A percentile compares a stretch with the other conserved stretches of the same genome.
These are phyloP conservation scores for Pseudopodoces humilis DNA, from an alignment of 2,113 vertebrate species.

Conservation along the genomic window DNA sequence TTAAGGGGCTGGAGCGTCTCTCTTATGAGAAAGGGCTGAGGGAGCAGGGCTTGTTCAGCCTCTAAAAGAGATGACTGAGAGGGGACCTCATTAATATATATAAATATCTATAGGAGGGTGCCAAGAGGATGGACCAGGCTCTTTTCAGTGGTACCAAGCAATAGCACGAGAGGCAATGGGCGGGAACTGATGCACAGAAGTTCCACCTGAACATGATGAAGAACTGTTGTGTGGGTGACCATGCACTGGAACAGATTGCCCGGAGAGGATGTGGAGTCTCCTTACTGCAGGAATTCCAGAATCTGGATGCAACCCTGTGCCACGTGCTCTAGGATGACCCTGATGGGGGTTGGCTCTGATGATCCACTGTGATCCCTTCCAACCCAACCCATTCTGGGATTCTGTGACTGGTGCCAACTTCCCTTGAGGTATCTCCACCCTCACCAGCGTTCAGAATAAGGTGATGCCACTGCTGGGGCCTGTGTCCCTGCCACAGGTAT, in stretches of 20 bases:
- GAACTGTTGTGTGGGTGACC: background rate
- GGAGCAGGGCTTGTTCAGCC: background rate
- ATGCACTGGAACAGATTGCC: background rate
- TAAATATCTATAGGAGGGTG: background rate
- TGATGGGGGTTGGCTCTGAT: background rate
- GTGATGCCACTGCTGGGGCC: background rate
- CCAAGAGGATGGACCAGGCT: background rate
- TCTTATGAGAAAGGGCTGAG: background rate
- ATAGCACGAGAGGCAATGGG: no score
- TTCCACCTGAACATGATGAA: background rate
- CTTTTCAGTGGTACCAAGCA: background rate
- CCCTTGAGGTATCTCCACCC: background rate
- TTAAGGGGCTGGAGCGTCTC: background rate
- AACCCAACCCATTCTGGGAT: background rate
- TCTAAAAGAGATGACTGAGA: background rate
- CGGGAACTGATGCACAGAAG: background rate
- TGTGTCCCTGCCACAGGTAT: background rate
- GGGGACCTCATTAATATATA: background rate
- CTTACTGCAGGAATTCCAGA: background rate
- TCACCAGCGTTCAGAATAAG: accelerated
- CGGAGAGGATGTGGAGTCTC: background rate
- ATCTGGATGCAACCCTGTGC: background rate
- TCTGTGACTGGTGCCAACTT: background rate
- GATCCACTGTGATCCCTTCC: background rate
- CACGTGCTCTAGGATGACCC: background rate